Conservation (phyloP, 2,888 invertebrate species). For the Elegia similella region DNA sequence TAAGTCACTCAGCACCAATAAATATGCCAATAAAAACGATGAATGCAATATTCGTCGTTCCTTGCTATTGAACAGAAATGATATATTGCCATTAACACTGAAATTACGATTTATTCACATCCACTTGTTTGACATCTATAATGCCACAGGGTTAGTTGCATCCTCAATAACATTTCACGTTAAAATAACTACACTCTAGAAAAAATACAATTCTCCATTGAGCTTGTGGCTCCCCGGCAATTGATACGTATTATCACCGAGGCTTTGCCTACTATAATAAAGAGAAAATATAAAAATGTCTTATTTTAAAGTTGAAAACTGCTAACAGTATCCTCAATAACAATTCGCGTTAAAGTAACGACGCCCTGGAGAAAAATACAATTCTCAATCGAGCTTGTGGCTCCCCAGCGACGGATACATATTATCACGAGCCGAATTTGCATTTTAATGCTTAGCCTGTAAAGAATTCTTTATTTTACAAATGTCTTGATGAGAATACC, state of each 20-base stretch:
- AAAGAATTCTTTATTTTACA: neutral
- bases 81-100: neutral
- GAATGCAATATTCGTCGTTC: slow-evolving; percentile 1
- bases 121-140: too few species aligned
- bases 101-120: neutral
- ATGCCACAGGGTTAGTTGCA: too few species aligned
- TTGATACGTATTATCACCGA: too few species aligned
- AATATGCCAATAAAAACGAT: slow-evolving; percentile 9
- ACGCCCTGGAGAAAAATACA: neutral
- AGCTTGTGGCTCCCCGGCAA: too few species aligned
- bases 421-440: neutral
- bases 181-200: too few species aligned
- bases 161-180: too few species aligned
- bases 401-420: neutral
- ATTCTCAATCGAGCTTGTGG: neutral
- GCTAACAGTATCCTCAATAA: neutral
- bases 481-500: too few species aligned
- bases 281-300: neutral
- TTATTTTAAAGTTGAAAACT: neutral
- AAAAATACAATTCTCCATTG: too few species aligned
- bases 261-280: too few species aligned
- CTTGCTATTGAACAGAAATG: neutral
- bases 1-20: slow-evolving; percentile 18
- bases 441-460: neutral
- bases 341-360: slow-evolving; percentile 2